Base-by-base conservation (phyloP, 2,888 invertebrate genomes). In the Eutolmus rufibarbis region DNA sequence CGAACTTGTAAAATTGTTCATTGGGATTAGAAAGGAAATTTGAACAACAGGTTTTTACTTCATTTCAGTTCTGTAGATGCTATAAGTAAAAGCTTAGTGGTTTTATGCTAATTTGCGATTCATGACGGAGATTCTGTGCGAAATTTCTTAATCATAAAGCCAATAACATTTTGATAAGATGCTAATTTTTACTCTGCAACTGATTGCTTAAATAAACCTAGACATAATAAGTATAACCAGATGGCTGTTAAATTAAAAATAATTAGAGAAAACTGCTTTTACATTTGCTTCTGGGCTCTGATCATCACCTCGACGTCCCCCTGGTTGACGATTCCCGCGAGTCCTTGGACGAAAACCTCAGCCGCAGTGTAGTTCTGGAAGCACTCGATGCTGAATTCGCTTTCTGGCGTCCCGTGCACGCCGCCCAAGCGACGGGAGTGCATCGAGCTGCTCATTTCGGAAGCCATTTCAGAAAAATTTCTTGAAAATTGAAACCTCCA, bases 271-370 rank as follows among this genome's bases (percentile, higher is more conserved):
- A 46, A 46, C 2, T 16, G 16, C 14, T 46, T 16, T 46, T 94
- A 97, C 98, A 98, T 98, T 93, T 97, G 97, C 92, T 98, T 98
- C 92, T 98, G 98, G 3, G 97, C 97, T 89, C 97, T 93, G 89
- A 98, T 97, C 94, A 98, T 97, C 0, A 96, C 94, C 92, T 97
- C 97, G 0, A 98, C 97, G 93, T 98, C 98, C 88, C 96, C 96
- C 91, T 98, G 97, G 91, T 98, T 97, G 0, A 98, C 97, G 92
- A 98, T 96, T 86, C 97, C 97, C 8, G 98, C 97, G 23, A 98
- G 93, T 0, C 97, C 97, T 92, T 98, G 98, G n/a, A 97, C 95
- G 91, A 98, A 98, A 0, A 97, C 97, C 91, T 98, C 98, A 0
- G 98, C 96, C 0, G 98, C 97, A 0, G 97, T 96, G 90, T 96